Conservation (phyloP, 1,140 invertebrate genomes). For the Apolygus lucorum region DNA sequence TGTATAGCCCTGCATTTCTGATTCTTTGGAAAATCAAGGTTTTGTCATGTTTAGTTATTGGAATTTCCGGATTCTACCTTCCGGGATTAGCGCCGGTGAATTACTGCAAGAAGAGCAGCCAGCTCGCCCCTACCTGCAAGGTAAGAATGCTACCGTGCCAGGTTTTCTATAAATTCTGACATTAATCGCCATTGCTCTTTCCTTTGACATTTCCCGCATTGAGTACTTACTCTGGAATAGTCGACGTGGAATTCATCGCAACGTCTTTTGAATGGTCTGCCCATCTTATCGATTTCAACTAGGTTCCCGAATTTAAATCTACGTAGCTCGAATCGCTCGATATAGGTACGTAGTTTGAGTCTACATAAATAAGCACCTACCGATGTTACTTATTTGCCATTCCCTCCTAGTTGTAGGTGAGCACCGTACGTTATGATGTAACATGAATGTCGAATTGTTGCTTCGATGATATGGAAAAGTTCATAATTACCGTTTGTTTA, state of each 20-base stretch:
- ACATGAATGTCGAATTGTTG: too few relatives aligned
- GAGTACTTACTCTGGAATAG: neutral
- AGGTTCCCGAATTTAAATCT: neutral
- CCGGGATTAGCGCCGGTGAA: slow-evolving; percentile 91
- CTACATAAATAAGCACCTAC: too few relatives aligned
- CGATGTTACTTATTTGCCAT: too few relatives aligned
- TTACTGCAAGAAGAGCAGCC: slow-evolving; percentile 64
- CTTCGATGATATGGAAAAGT: too few relatives aligned
- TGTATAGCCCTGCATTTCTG: neutral
- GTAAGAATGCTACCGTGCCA: slow-evolving; percentile 43
- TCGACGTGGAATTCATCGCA: neutral
- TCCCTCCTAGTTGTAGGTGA: too few relatives aligned
- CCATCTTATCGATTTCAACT: neutral
- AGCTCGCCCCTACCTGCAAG: slow-evolving; percentile 61
- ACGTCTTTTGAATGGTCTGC: neutral
- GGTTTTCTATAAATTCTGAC: neutral
- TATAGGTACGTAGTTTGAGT: too few relatives aligned
- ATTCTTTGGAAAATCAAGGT: neutral
- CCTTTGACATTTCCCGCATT: neutral
- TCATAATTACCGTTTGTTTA: too few relatives aligned
- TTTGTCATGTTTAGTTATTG: neutral
- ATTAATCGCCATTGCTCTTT: neutral
- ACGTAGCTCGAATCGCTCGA: neutral
- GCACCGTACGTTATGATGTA: too few relatives aligned
- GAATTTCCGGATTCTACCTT: slow-evolving; percentile 62